These are phyloP conservation scores for Heliocidaris tuberculata DNA, from an alignment of 35 echinoderm and acorn worm genomes.

Conservation along the genomic window DNA sequence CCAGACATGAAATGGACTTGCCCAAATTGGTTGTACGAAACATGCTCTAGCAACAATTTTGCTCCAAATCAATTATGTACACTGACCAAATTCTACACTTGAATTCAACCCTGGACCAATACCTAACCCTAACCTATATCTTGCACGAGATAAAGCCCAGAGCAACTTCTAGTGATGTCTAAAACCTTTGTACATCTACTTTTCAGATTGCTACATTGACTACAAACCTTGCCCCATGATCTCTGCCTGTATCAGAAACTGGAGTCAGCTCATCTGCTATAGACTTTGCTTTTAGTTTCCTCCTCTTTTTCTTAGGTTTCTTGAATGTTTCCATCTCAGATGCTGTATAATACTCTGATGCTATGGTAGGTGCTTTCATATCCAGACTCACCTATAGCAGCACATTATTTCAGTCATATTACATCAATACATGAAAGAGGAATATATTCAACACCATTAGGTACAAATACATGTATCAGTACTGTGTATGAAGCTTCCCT, in stretches of 20 bases:
- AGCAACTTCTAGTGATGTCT: no score
- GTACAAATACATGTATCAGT: background rate
- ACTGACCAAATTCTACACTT: no score
- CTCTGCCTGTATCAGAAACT: slow-evolving; percentile 45
- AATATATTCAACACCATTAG: background rate
- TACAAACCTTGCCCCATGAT: slow-evolving; percentile 84
- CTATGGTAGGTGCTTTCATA: slow-evolving; percentile 61
- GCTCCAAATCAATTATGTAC: no score
- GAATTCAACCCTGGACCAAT: no score
- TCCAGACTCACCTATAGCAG: slow-evolving; percentile 71
- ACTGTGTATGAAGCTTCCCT: background rate
- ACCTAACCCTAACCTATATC: no score
- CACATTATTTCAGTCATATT: background rate
- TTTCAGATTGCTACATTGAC: no score
- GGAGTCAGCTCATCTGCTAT: slow-evolving; percentile 74
- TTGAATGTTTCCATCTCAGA: slow-evolving; percentile 92
- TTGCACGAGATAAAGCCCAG: no score
- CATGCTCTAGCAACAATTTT: no score
- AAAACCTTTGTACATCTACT: no score
- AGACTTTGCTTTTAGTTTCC: slow-evolving; percentile 65
- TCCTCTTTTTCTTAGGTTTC: slow-evolving; percentile 81
- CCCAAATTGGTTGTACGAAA: no score
- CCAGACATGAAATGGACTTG: no score
- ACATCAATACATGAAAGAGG: background rate
- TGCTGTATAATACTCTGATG: slow-evolving; percentile 83